Base-by-base conservation (phyloP, 2,888 invertebrate species). In the Drosophila neonasuta region DNA sequence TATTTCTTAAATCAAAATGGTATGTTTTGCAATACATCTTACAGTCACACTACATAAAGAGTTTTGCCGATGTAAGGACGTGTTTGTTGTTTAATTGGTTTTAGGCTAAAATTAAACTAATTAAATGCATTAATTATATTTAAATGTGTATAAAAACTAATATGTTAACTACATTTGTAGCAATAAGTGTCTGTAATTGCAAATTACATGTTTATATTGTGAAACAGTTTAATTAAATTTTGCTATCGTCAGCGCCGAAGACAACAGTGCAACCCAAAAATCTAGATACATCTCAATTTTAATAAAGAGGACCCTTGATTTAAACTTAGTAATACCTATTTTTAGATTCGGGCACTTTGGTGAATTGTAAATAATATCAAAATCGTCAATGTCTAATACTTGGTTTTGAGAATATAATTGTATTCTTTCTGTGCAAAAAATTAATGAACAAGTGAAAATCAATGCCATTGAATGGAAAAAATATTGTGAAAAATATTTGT, bases 231-330 rank as follows among this genome's bases (percentile, higher is more conserved):
- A 34, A 30, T 36, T 0, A 30, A 67, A 49, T 46, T 52, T 77
- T 80, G 79, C 65, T 57, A 55, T 77, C 80, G 81, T 80, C 84
- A 83, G 78, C 78, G 71, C 54, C 56, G 42, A 42, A 54, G 34
- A 65, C 39, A 41, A 41, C 39, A 41, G 15, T 41, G 39, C 15
- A 8, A 1, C 39, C 13, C 15, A 41, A 15, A 41, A 13, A 41
- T 15, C 8, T 7, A 41, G 3, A 41, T 4, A 58, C 4, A 11
- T 29, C 34, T 30, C n/a, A 32, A 24, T 20, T 44, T n/a, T 30
- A 32, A 24, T 15, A 48, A 9, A 57, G 55, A 46, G 7, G 8
- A 10, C 30, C 39, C 2, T 13, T 11, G 13, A 45, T 24, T 55
- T 10, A 7, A 13, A 13, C 8, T 17, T 13, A 11, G 29, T 29